Conservation (phyloP, 2,113 vertebrate genomes). For the Turdus rufiventris region DNA sequence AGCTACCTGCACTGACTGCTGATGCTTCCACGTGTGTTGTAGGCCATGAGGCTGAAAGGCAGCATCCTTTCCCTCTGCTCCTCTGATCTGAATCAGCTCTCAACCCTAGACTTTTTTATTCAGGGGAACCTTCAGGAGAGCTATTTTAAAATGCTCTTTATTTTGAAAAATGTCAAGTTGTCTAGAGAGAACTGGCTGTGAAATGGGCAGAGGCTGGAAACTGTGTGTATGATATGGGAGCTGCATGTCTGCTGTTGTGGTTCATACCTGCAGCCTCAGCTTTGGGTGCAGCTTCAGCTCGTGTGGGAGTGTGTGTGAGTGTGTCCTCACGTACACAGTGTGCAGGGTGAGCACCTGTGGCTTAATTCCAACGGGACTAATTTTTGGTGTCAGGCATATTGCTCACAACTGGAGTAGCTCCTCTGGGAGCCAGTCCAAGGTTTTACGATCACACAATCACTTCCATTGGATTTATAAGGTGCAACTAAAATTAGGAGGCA, state of each 20-base stretch:
- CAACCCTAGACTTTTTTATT: neutral
- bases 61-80: rapidly evolving
- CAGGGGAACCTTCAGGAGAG: neutral
- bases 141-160: neutral
- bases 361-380: neutral
- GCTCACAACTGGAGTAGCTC: neutral
- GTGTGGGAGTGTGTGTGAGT: rapidly evolving
- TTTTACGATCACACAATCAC: neutral
- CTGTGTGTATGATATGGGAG: rapidly evolving
- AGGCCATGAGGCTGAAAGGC: neutral
- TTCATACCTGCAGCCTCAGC: neutral
- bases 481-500: neutral
- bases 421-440: neutral
- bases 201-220: neutral
- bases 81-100: neutral
- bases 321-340: neutral
- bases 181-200: neutral
- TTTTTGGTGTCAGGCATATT: neutral
- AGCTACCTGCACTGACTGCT: slow-evolving; percentile 2
- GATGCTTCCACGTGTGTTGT: neutral
- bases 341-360: neutral
- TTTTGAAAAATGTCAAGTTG: neutral
- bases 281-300: neutral
- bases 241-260: rapidly evolving
- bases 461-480: slow-evolving; percentile 38